Base-by-base conservation (phyloP, 1,140 invertebrate genomes). In the Lordiphosa clarofinis region DNA sequence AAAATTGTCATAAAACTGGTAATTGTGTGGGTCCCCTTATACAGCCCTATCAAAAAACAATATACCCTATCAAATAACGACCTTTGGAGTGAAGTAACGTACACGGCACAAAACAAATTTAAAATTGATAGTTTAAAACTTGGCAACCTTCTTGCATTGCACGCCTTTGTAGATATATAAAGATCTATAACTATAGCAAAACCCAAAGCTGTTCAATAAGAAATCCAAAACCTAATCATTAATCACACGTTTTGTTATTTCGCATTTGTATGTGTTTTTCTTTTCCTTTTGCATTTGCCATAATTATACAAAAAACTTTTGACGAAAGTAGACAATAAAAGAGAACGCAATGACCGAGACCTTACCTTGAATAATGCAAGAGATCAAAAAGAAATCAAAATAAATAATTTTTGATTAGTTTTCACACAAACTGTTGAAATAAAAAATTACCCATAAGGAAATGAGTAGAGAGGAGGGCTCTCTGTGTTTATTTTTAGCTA, bases 221-320 rank as follows among this genome's bases (percentile, higher is more conserved):
- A 74, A 71, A 60, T 52, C 50, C 37, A 46, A 82, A 54, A 61
- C 53, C 37, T 49, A 75, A 68, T 76, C 75, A 82, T 81, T 82
- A 81, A 81, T 82, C 75, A 82, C 67, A 39, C 53, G 60, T 56
- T 61, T 43, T n/a, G 42, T 24, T 28, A 24, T 44, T 44, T 44
- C 4, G 13, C 9, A 19, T 47, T 35, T 53, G 54, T 82, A 75
- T 82, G 75, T 2, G 11, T n/a, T 19, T 36, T 47, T 35, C 46
- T 56, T n/a, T n/a, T n/a, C n/a, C n/a, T 79, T 82, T 82, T 82
- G 75, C 55, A 81, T 81, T 82, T 65, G 67, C 76, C 61, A 69
- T 82, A 76, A 82, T 82, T 82, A 81, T 82, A 68, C 42, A 58
- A 33, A 48, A n/a, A 67, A 43, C 57, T 57, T 55, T 61, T 50